Evolutionary conservation across 2,113 vertebrate genomes (phyloP), one percentile per base, ranked within the genome.

Genomic region (Tauraco erythrolophus): DNA sequence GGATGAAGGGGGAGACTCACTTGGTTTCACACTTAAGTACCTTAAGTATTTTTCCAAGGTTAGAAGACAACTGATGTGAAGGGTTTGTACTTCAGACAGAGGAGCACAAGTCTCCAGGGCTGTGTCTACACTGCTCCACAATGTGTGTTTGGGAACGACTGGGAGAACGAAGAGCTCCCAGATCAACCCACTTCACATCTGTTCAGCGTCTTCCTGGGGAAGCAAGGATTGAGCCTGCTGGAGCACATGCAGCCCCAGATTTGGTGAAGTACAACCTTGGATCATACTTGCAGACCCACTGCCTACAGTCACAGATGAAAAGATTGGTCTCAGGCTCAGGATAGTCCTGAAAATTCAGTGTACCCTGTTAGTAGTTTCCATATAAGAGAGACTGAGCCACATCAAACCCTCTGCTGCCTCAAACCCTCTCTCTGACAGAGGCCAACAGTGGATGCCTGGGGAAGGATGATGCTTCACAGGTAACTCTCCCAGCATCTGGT

Each of bases 1-100:
- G 66, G 50, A 82, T 0, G 5, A 54, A 95, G 84, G 45, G 89
- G 89, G 85, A 95, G 62, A 79, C 81, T 93, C 2, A 14, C 96
- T 96, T 88, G 77, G 62, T 92, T 97, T 95, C 97, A 96, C 95
- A 93, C 93, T 92, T 91, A 95, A 95, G 96, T 65, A 91, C 54
- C 50, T 89, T 79, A 95, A 95, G 84, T 95, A 87, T 89, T 96
- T 97, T 97, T 97, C 87, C 95, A 96, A 97, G 95, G 53, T 25
- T 84, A 69, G 77, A 91, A 89, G 53, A 90, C 76, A 89, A 72
- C 62, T 82, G 91, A 83, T 76, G 58, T 39, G 71, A 89, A 89
- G 65, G 51, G 41, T 76, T 94, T 83, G 77, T 68, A 69, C 95
- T 89, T 96, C 91, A 93, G 83, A 88, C 53, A 93, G 84, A 80